Evolutionary conservation across 2,888 invertebrate species (phyloP).

Genomic region (Hemithea aestivaria): DNA sequence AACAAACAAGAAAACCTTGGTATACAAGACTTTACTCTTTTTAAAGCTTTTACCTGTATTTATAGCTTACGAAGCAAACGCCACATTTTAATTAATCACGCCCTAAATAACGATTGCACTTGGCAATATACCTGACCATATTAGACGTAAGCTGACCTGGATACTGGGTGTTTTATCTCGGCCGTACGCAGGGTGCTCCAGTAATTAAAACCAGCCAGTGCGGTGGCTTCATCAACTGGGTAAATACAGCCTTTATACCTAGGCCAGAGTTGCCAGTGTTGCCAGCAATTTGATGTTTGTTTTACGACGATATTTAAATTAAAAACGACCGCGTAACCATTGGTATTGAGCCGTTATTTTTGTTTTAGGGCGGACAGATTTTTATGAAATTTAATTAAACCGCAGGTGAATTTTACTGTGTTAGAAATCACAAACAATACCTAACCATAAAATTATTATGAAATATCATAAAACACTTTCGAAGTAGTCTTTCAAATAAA

Average conservation of each 20-base stretch:
- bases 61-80: background rate
- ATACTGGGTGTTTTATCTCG: constrained; percentile 42
- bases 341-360: constrained; percentile 1
- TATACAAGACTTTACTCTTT: too few relatives aligned
- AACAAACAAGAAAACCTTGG: too few relatives aligned
- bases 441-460: too few relatives aligned
- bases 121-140: constrained; percentile 6
- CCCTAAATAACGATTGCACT: constrained; percentile 16
- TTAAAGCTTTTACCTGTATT: too few relatives aligned
- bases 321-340: constrained; percentile 9
- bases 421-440: too few relatives aligned
- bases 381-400: too few relatives aligned
- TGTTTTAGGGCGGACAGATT: background rate
- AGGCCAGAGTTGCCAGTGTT: constrained; percentile 9
- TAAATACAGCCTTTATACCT: constrained; percentile 27
- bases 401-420: too few relatives aligned
- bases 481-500: too few relatives aligned
- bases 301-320: constrained; percentile 14
- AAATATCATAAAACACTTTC: too few relatives aligned
- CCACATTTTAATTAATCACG: constrained; percentile 17
- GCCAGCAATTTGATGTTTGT: constrained; percentile 13
- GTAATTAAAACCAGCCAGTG: constrained; percentile 47
- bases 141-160: constrained; percentile 37
- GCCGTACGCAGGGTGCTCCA: constrained; percentile 34
- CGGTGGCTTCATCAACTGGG: constrained; percentile 33